Percentiles rank a stretch among this genome's conserved stretches.
phyloP scores from a whole-genome alignment of 1,140 invertebrate genomes.

The Drosophila guanche region DNA sequence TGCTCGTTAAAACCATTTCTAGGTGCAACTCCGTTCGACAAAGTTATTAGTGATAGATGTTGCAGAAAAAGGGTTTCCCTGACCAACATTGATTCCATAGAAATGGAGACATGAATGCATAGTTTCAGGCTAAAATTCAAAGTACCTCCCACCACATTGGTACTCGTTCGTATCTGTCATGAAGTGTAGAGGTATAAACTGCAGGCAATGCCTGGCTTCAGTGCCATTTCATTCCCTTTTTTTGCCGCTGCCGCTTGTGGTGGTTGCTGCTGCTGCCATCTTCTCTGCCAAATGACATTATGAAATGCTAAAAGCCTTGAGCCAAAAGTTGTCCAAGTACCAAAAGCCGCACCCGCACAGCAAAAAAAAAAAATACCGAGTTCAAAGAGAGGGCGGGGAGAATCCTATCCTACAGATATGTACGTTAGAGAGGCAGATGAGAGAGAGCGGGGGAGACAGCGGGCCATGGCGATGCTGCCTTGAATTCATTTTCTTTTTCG shows the following conservation, averaged over 20 bases:
- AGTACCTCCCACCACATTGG: too few species aligned
- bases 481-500: conserved; percentile 80
- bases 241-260: conserved; percentile 3
- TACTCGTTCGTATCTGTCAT: conserved; percentile 29
- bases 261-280: conserved; percentile 25
- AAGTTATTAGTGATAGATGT: too few species aligned
- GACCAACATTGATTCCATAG: too few species aligned
- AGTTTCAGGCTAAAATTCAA: too few species aligned
- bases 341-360: conserved; percentile 29
- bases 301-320: conserved; percentile 64
- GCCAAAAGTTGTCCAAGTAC: conserved; percentile 53
- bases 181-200: conserved; percentile 46
- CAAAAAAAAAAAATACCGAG: conserved; percentile 5
- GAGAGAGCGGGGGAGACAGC: background rate
- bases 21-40: too few species aligned
- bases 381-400: conserved; percentile 11
- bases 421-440: background rate
- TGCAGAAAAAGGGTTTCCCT: too few species aligned
- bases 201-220: conserved; percentile 17
- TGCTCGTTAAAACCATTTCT: too few species aligned
- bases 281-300: conserved; percentile 50
- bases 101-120: too few species aligned
- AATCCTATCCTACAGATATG: background rate
- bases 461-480: conserved; percentile 45
- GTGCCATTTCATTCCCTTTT: conserved; percentile 35